Evolutionary conservation across 1,140 invertebrate species (phyloP), one percentile per base, ranked within the genome.

Genomic region (Neodiprion fabricii): DNA sequence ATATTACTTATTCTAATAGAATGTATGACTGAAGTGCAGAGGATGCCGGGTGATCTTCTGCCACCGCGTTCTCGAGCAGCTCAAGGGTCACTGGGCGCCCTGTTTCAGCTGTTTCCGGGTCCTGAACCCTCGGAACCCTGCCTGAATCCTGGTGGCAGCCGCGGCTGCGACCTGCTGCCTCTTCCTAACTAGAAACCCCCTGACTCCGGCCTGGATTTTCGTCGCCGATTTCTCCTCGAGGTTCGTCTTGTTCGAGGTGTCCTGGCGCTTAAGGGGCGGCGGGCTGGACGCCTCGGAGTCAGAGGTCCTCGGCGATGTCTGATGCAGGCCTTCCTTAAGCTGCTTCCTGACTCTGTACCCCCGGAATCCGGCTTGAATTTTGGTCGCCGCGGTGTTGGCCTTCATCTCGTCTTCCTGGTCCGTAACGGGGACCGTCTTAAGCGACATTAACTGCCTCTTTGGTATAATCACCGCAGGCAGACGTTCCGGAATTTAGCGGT

Each of bases 161-260:
- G 89, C 85, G 17, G 87, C 85, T 14, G 89, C 90, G 8, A 85
- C 82, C 78, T 91, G 89, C 69, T 91, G 86, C 71, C 90, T 88
- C 80, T 93, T 93, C 21, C 94, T 85, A 8, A 92, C 91, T n/a
- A 94, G 85, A 81, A 91, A 94, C n/a, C 93, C 93, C 1, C 93
- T 87, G 17, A 94, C 89, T 5, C 92, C 91, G 0, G 94, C 93
- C 83, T 95, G 94, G 75, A 95, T 95, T 85, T 93, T 94, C 1
- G 92, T 92, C 0, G 93, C 93, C 40, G 92, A 92, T 70, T 90
- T 90, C 79, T 93, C 91, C 79, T 91, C 90, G 28, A 91, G 73
- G 4, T 78, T 77, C 48, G 77, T 76, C 70, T 48, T 74, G 47
- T 28, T 1, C 17, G 68, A 53, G 28, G 70, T 74, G 65, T 74